Evolutionary conservation across 2,113 vertebrate genomes (phyloP).

Genomic region (Odontophorus gujanensis): DNA sequence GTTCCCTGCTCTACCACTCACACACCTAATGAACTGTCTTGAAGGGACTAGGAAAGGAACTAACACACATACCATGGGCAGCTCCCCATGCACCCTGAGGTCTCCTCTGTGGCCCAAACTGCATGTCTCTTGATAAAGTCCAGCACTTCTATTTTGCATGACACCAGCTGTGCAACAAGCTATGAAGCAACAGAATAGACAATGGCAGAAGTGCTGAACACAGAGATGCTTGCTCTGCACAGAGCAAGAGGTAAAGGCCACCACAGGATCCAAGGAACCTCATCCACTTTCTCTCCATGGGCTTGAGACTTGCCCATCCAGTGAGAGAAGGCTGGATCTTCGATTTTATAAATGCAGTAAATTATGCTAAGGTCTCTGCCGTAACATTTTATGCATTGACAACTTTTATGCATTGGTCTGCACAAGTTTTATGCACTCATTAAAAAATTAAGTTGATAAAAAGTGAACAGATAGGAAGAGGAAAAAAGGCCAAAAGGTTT

Average conservation of each 20-base stretch:
- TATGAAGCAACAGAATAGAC: fast-evolving
- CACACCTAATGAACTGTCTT: not conserved
- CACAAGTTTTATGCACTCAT: slow-evolving; percentile 63
- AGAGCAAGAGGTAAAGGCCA: not conserved
- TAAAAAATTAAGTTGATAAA: slow-evolving; percentile 70
- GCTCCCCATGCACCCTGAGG: not conserved
- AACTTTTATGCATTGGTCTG: slow-evolving; percentile 60
- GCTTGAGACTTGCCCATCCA: not conserved
- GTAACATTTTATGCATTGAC: slow-evolving; percentile 55
- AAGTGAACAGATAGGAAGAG: slow-evolving; percentile 32
- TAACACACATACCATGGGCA: fast-evolving
- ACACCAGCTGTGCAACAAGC: not conserved
- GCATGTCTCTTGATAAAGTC: not conserved
- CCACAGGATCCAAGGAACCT: not conserved
- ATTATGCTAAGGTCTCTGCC: slow-evolving; percentile 11
- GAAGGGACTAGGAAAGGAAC: not conserved
- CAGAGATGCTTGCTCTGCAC: fast-evolving
- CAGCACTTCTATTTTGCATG: not conserved
- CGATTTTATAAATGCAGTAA: slow-evolving; percentile 45
- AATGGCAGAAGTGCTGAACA: not conserved
- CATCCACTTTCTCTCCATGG: not conserved
- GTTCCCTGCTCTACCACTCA: not conserved
- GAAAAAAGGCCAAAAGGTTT: slow-evolving; percentile 40
- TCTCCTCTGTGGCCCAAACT: not conserved
- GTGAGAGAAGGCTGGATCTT: not conserved